Evolutionary conservation across 2,113 vertebrate species (phyloP).

Genomic region (Mesoclemmys tuberculata): DNA sequence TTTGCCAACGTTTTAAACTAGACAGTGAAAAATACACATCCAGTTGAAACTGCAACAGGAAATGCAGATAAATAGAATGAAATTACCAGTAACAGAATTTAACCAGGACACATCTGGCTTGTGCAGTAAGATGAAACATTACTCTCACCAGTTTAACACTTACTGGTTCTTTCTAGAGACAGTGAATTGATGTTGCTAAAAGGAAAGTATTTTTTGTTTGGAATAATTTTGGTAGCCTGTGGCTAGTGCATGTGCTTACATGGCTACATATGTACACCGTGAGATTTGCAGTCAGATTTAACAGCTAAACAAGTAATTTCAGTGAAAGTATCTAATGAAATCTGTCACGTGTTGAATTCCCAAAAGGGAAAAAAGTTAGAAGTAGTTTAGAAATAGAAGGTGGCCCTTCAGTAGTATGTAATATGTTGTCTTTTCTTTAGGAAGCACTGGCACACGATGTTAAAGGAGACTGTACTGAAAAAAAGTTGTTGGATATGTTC

Average conservation of each 20-base stretch:
- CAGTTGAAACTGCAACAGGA: background rate
- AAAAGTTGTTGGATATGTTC: background rate
- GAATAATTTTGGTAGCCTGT: background rate
- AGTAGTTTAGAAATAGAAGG: slow-evolving; percentile 1
- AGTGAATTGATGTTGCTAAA: background rate
- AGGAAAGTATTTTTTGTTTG: background rate
- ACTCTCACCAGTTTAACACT: background rate
- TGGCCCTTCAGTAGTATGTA: background rate
- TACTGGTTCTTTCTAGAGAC: background rate
- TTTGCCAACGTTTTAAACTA: background rate
- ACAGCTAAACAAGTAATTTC: background rate
- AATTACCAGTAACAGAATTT: background rate
- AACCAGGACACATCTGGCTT: background rate
- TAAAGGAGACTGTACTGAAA: accelerated
- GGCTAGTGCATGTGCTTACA: background rate
- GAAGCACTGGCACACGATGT: background rate
- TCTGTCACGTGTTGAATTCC: background rate
- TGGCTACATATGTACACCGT: slow-evolving; percentile 5
- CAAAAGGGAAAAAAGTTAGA: background rate
- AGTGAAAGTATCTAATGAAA: background rate
- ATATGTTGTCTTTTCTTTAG: background rate
- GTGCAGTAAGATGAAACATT: background rate
- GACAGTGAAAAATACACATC: background rate
- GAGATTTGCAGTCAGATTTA: slow-evolving; percentile 7
- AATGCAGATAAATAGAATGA: background rate